Evolutionary conservation across 2,113 vertebrate species (phyloP), one percentile per base, ranked within the genome.

Genomic region (Scophthalmus maximus): DNA sequence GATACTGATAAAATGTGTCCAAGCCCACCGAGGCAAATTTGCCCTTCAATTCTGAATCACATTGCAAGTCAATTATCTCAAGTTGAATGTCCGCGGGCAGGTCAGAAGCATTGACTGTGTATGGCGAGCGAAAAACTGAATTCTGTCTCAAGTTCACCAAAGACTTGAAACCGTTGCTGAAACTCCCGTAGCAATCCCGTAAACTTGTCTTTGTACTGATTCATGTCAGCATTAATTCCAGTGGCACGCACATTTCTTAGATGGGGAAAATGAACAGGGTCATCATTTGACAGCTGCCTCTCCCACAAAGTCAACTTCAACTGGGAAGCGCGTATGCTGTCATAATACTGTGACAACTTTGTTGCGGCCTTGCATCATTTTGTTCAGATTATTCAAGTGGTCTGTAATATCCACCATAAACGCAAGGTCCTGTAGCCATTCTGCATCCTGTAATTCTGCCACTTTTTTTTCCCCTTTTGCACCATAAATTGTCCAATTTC

Each of bases 401-500:
- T n/a, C n/a, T n/a, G n/a, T n/a, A n/a, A n/a, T n/a, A n/a, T n/a
- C n/a, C n/a, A n/a, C n/a, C n/a, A n/a, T n/a, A n/a, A n/a, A n/a
- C n/a, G n/a, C n/a, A n/a, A n/a, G n/a, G n/a, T n/a, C n/a, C n/a
- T n/a, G n/a, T n/a, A n/a, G n/a, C n/a, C n/a, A n/a, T n/a, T n/a
- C n/a, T n/a, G n/a, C n/a, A n/a, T n/a, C n/a, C n/a, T n/a, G n/a
- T n/a, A n/a, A n/a, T n/a, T n/a, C n/a, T n/a, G n/a, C n/a, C n/a
- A n/a, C n/a, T n/a, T n/a, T n/a, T n/a, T 12, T 55, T 38, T 0
- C 52, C 49, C 6, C 62, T 81, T 36, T 68, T 30, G 10, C 68
- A n/a, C 46, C 73, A 68, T 68, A 17, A 82, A 82, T 8, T 78
- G 29, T 68, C 32, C 26, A 2, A 77, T 69, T 73, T 84, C 32